Base-by-base conservation (phyloP, 2,888 invertebrate species). In the Eurois occulta region DNA sequence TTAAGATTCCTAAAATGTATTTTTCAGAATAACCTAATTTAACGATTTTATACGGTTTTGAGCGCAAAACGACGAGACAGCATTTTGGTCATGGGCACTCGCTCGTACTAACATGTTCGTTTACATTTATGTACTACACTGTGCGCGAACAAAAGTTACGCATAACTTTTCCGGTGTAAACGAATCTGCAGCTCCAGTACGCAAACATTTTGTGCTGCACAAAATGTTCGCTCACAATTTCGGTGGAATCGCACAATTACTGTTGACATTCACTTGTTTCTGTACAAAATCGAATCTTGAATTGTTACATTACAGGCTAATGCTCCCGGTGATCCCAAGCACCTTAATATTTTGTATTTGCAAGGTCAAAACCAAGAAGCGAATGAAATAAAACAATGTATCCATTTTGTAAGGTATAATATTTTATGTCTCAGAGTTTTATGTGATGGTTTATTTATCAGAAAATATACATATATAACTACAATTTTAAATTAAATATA, bases 371-470 rank as follows among this genome's bases (percentile, higher is more conserved):
- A 24, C 24, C 28, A 32, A 69, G 3, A n/a, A 32, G 10, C 11
- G 0, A 66, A 79, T 60, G 10, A 43, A 79, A 43, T 78, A 71
- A 38, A 70, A 60, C 1, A 11, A 48, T 24, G 4, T 41, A 38
- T 35, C 21, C 13, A n/a, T 80, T 48, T 73, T 8, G 1, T 55
- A 41, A 64, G 65, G 18, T 43, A 46, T 52, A 24, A 52, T n/a
- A 43, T 43, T 24, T 41, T 35, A n/a, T 32, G 52, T 46, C 64
- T 41, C 41, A 32, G 35, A 60, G 16, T 28, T 75, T 48, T 52
- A 24, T 41, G 7, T 62, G 38, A 75, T 62, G 13, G 55, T 68
- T 64, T 64, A 64, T 73, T 55, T 58, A 80, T 58, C 32, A 67
- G 35, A 66, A 48, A 11, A 48, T 77, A 21, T 21, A 62, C 4